A percentile compares a stretch with the other conserved stretches of the same genome.
phyloP scores from a whole-genome alignment of 2,888 invertebrate genomes.

The Ormyrus pomaceus region DNA sequence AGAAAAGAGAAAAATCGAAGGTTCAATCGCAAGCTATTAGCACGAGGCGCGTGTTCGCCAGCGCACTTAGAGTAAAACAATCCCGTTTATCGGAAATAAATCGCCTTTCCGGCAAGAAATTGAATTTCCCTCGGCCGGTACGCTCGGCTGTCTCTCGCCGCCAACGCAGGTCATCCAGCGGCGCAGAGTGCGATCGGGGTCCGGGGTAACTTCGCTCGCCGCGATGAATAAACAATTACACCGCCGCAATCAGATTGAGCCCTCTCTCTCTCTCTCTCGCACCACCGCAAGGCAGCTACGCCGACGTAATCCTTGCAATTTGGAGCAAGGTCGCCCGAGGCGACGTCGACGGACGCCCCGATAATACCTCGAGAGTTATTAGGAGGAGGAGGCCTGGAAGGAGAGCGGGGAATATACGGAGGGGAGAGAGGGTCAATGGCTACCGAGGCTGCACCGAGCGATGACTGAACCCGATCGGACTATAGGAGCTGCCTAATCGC shows the following conservation, averaged over 20 bases:
- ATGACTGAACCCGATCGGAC: conserved; percentile 51
- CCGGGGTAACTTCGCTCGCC: conserved; percentile 32
- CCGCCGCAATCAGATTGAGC: conserved; percentile 59
- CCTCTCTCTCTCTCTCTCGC: not conserved
- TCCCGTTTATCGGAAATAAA: too few relatives aligned
- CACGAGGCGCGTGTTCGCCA: too few relatives aligned
- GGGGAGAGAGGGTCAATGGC: conserved; percentile 24
- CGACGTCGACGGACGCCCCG: conserved; percentile 32
- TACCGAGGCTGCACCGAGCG: conserved; percentile 50
- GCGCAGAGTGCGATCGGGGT: not conserved
- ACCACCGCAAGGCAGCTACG: conserved; percentile 9
- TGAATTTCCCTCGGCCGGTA: too few relatives aligned
- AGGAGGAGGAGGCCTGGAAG: conserved; percentile 9
- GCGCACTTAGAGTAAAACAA: too few relatives aligned
- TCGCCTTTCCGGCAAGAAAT: too few relatives aligned
- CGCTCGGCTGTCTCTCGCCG: too few relatives aligned
- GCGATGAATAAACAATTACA: conserved; percentile 65
- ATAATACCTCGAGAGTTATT: conserved; percentile 57
- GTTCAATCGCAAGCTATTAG: too few relatives aligned
- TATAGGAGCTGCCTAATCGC: conserved; percentile 47
- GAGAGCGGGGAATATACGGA: not conserved
- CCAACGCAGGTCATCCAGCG: too few relatives aligned
- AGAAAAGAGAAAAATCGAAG: too few relatives aligned
- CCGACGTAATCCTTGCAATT: conserved; percentile 62
- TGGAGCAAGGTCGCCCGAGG: conserved; percentile 60